A percentile compares a stretch with the other conserved stretches of the same genome.
Evolutionary conservation across 2,113 vertebrate genomes (phyloP).

Genomic region (Serinus canaria): DNA sequence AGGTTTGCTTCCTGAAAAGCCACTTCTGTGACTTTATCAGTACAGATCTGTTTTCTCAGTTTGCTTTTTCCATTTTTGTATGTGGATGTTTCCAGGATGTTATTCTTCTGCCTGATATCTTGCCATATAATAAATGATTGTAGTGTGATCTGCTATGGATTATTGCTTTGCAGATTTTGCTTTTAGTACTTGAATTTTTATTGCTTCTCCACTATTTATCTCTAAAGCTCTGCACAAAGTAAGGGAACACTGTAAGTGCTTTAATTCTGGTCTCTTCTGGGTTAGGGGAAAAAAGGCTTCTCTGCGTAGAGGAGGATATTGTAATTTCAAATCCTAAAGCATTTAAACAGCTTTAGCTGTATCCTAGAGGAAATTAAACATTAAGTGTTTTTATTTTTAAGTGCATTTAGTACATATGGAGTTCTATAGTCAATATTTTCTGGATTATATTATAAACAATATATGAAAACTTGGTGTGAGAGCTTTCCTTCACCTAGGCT

Average conservation of each 20-base stretch:
- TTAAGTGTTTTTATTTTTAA: background rate
- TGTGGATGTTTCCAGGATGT: background rate
- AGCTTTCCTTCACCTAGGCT: background rate
- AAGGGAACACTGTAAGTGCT: conserved; percentile 15
- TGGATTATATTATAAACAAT: background rate
- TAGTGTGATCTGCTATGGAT: background rate
- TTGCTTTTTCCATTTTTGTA: conserved; percentile 6
- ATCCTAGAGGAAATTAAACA: conserved; percentile 12
- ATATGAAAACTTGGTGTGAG: background rate
- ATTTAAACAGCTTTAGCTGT: conserved; percentile 25
- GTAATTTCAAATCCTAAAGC: conserved; percentile 22
- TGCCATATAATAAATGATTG: background rate
- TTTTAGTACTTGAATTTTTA: background rate
- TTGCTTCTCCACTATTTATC: background rate
- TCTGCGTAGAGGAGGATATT: background rate
- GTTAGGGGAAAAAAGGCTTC: background rate
- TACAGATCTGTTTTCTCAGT: background rate
- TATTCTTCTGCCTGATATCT: background rate
- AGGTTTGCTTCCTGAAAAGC: conserved; percentile 45
- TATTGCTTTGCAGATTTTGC: conserved; percentile 40
- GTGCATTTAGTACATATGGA: background rate
- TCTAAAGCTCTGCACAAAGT: conserved; percentile 15
- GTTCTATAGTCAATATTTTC: background rate
- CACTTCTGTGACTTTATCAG: background rate
- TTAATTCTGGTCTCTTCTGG: conserved; percentile 34